Evolutionary conservation across 2,113 vertebrate genomes (phyloP).

Genomic region (Phoenicopterus ruber): DNA sequence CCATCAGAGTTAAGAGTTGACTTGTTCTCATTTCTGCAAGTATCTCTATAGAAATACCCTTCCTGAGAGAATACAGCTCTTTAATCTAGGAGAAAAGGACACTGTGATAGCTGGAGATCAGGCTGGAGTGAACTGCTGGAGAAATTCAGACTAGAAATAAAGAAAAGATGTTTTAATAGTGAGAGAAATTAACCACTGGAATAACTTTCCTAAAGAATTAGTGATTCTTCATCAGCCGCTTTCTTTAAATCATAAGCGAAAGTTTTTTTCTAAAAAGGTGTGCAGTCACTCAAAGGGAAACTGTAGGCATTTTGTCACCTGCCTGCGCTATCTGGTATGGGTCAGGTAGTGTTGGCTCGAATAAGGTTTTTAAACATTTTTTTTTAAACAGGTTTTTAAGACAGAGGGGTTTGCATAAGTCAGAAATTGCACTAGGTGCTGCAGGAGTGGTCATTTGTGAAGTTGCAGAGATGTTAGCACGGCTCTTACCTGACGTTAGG

Average conservation of each 20-base stretch:
- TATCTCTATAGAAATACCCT: neutral
- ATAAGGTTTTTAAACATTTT: no score
- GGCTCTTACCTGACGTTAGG: neutral
- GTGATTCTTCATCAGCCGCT: neutral
- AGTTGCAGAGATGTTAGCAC: neutral
- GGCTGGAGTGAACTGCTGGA: neutral
- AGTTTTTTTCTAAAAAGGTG: rapidly evolving
- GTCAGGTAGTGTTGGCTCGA: neutral
- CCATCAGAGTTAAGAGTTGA: neutral
- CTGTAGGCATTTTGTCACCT: neutral
- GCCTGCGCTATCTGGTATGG: neutral
- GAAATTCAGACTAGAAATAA: neutral
- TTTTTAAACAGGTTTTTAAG: neutral
- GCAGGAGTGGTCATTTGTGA: neutral
- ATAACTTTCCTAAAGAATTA: neutral
- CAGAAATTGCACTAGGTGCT: neutral
- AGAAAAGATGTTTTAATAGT: neutral
- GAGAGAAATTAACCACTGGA: neutral
- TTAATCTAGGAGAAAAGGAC: neutral
- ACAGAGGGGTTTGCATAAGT: neutral
- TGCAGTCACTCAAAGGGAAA: neutral
- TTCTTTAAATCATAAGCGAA: neutral
- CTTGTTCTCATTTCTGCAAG: neutral
- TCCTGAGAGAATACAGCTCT: neutral
- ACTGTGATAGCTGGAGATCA: neutral